These are phyloP conservation scores for Aphodius sticticus DNA, from an alignment of 2,888 invertebrate species.

Conservation along the genomic window DNA sequence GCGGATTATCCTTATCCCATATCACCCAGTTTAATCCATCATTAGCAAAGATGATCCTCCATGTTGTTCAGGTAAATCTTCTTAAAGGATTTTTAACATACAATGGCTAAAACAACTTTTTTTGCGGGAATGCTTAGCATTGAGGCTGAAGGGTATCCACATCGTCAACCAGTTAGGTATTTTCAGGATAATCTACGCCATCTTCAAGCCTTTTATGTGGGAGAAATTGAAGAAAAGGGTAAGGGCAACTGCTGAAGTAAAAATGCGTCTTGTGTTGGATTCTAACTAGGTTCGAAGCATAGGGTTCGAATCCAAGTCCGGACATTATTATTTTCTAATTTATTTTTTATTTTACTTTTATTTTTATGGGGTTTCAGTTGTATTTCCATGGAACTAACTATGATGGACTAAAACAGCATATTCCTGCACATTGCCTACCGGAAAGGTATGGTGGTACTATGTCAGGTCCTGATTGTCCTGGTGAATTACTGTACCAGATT, in stretches of 20 bases:
- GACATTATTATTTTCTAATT: neutral
- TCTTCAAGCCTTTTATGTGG: slow-evolving; percentile 88
- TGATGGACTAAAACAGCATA: slow-evolving; percentile 66
- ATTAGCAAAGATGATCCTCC: slow-evolving; percentile 75
- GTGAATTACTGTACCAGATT: slow-evolving; percentile 58
- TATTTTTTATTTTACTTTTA: slow-evolving; percentile 8
- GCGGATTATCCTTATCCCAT: slow-evolving; percentile 76
- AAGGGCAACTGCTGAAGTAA: slow-evolving; percentile 49
- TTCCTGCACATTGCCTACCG: slow-evolving; percentile 69
- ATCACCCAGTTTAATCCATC: slow-evolving; percentile 79
- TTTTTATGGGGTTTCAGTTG: slow-evolving; percentile 59
- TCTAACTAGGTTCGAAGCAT: neutral
- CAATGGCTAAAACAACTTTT: slow-evolving; percentile 25
- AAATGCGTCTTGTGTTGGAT: neutral
- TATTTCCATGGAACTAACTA: slow-evolving; percentile 77
- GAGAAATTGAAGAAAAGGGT: slow-evolving; percentile 83
- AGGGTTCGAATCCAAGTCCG: neutral
- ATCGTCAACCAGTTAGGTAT: slow-evolving; percentile 87
- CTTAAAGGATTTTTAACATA: neutral
- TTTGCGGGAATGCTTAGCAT: slow-evolving; percentile 80
- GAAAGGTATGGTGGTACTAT: slow-evolving; percentile 73
- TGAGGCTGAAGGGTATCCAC: slow-evolving; percentile 85
- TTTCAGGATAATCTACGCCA: slow-evolving; percentile 85
- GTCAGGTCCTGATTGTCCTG: slow-evolving; percentile 69
- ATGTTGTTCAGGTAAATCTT: slow-evolving; percentile 71